phyloP scores from a whole-genome alignment of 2,113 vertebrate species.

The Sylvia atricapilla region DNA sequence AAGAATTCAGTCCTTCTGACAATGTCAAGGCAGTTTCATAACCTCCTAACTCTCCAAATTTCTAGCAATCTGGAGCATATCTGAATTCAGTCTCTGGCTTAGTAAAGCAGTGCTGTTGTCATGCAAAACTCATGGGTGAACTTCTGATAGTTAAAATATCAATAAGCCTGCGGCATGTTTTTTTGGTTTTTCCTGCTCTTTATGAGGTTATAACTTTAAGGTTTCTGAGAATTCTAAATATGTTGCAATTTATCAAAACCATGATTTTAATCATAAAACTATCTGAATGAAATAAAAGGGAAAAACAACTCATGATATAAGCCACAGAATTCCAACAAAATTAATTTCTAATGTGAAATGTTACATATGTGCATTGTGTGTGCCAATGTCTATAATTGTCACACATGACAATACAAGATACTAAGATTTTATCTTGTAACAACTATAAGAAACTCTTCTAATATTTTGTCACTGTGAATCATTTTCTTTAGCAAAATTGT shows the following conservation, averaged over 20 bases:
- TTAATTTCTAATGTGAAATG: not conserved
- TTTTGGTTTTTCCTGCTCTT: not conserved
- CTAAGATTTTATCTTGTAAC: not conserved
- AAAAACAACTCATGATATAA: not conserved
- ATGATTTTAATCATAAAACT: not conserved
- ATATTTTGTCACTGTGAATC: not conserved
- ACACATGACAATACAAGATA: not conserved
- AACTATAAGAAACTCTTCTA: not conserved
- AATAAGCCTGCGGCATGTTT: not conserved
- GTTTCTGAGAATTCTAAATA: not conserved
- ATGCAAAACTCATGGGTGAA: not conserved
- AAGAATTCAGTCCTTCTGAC: not conserved
- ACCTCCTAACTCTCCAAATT: not conserved
- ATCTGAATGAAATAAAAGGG: not conserved
- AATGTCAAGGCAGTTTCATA: not conserved
- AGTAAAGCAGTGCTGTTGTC: not conserved
- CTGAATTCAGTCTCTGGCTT: not conserved
- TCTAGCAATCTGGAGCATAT: not conserved
- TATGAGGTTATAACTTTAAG: not conserved
- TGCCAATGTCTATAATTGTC: not conserved
- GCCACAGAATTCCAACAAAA: not conserved
- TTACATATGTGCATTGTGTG: not conserved
- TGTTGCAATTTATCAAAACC: not conserved
- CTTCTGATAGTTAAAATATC: not conserved
- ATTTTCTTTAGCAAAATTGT: not conserved